Evolutionary conservation across 1,140 invertebrate genomes (phyloP).

Genomic region (Ceratina australensis): DNA sequence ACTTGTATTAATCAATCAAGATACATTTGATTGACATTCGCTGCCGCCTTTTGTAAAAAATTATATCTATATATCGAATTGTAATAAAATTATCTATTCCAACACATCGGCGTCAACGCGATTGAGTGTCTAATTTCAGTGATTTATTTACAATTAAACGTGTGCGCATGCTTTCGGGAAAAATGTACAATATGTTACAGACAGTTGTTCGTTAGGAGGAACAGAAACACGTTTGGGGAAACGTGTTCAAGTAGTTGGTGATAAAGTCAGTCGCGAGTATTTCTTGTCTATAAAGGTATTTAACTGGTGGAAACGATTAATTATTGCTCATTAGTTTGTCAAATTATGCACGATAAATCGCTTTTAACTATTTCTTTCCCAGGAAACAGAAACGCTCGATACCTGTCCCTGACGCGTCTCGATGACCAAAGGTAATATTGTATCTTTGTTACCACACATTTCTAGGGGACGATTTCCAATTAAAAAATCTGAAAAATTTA

Average conservation of each 20-base stretch:
- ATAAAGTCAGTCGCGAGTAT: too few relatives aligned
- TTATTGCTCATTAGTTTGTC: too few relatives aligned
- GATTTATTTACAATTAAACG: slow-evolving; percentile 53
- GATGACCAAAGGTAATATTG: slow-evolving; percentile 74
- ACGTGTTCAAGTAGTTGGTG: too few relatives aligned
- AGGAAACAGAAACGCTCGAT: slow-evolving; percentile 79
- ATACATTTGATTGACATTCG: too few relatives aligned
- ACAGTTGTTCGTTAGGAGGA: not conserved
- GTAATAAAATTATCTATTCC: not conserved
- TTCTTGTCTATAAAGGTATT: too few relatives aligned
- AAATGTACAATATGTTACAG: slow-evolving; percentile 50
- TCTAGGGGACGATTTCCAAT: slow-evolving; percentile 47
- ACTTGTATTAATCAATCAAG: too few relatives aligned
- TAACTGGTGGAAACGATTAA: too few relatives aligned
- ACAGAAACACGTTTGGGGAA: not conserved
- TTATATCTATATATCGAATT: too few relatives aligned
- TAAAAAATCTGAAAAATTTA: slow-evolving; percentile 57
- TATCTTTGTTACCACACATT: slow-evolving; percentile 76
- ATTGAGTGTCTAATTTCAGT: not conserved
- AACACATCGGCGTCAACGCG: not conserved
- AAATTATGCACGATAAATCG: too few relatives aligned
- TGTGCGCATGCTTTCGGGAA: slow-evolving; percentile 5
- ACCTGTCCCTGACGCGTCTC: slow-evolving; percentile 79
- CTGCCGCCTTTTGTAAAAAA: too few relatives aligned
- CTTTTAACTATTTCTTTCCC: slow-evolving; percentile 67